Evolutionary conservation across 2,888 invertebrate genomes (phyloP).

Genomic region (Campaea margaritaria): DNA sequence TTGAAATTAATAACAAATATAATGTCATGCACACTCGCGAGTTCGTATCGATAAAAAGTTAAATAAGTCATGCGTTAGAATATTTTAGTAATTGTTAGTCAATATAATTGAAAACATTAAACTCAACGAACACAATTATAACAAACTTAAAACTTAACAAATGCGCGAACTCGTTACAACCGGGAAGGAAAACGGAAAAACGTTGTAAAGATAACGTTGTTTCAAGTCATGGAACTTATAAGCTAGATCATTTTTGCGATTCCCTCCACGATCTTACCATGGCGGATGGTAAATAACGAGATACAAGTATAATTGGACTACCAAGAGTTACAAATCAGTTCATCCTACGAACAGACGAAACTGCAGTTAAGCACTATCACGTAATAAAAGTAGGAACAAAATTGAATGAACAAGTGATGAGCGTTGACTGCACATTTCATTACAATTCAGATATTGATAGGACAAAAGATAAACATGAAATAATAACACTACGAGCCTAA

Average conservation of each 20-base stretch:
- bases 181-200: constrained; percentile 74
- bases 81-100: constrained; percentile 82
- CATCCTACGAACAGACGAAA: constrained; percentile 61
- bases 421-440: constrained; percentile 65
- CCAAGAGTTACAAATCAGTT: constrained; percentile 58
- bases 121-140: constrained; percentile 48
- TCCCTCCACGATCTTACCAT: constrained; percentile 68
- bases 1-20: constrained; percentile 40
- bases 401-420: constrained; percentile 56
- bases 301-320: constrained; percentile 48
- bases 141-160: constrained; percentile 42
- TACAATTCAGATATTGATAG: constrained; percentile 53
- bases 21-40: constrained; percentile 82
- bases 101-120: constrained; percentile 73
- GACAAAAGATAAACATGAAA: constrained; percentile 43
- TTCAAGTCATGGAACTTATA: constrained; percentile 66
- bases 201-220: constrained; percentile 56
- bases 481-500: constrained; percentile 61
- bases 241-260: constrained; percentile 71
- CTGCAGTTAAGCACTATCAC: constrained; percentile 70
- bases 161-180: constrained; percentile 63
- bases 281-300: constrained; percentile 48
- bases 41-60: constrained; percentile 69
- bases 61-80: constrained; percentile 79
- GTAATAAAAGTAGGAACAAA: constrained; percentile 41